These are phyloP conservation scores for Morpho helenor DNA, from an alignment of 2,888 invertebrate genomes.

Conservation along the genomic window DNA sequence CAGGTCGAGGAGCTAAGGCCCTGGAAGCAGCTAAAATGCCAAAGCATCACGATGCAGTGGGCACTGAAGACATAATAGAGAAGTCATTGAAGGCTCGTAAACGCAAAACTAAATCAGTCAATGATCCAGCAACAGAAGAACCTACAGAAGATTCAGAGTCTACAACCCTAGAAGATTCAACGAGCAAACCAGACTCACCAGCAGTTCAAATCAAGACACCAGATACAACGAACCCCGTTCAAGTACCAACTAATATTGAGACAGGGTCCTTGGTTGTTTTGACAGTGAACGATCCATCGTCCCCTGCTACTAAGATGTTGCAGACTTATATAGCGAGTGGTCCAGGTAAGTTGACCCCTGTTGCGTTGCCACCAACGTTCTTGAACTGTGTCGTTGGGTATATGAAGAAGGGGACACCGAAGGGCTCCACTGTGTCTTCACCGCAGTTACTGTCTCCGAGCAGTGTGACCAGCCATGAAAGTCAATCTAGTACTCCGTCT, in stretches of 20 bases:
- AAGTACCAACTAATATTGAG: slow-evolving; percentile 56
- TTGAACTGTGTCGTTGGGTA: slow-evolving; percentile 62
- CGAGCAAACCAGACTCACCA: slow-evolving; percentile 20
- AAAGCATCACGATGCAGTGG: slow-evolving; percentile 19
- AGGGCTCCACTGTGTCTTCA: slow-evolving; percentile 61
- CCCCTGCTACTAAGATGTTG: slow-evolving; percentile 63
- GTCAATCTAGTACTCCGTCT: slow-evolving; percentile 40
- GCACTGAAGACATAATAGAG: slow-evolving; percentile 47
- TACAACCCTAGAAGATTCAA: slow-evolving; percentile 16
- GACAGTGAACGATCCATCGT: slow-evolving; percentile 61
- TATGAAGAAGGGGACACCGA: slow-evolving; percentile 58
- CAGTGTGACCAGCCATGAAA: slow-evolving; percentile 52
- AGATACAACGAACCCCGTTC: slow-evolving; percentile 28
- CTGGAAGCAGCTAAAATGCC: slow-evolving; percentile 37
- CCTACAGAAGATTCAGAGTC: slow-evolving; percentile 8
- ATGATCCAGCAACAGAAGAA: slow-evolving; percentile 3
- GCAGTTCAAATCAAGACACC: slow-evolving; percentile 25
- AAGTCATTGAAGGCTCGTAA: slow-evolving; percentile 32
- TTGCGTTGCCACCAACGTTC: slow-evolving; percentile 53
- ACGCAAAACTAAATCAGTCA: slow-evolving; percentile 14
- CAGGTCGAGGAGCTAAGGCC: slow-evolving; percentile 50
- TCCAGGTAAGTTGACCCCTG: slow-evolving; percentile 52
- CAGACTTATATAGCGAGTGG: slow-evolving; percentile 65
- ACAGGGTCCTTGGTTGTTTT: slow-evolving; percentile 63
- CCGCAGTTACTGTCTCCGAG: slow-evolving; percentile 58